Evolutionary conservation across 2,797 vertebrate genomes (phyloP).

Genomic region (Acrocephalus scirpaceus): DNA sequence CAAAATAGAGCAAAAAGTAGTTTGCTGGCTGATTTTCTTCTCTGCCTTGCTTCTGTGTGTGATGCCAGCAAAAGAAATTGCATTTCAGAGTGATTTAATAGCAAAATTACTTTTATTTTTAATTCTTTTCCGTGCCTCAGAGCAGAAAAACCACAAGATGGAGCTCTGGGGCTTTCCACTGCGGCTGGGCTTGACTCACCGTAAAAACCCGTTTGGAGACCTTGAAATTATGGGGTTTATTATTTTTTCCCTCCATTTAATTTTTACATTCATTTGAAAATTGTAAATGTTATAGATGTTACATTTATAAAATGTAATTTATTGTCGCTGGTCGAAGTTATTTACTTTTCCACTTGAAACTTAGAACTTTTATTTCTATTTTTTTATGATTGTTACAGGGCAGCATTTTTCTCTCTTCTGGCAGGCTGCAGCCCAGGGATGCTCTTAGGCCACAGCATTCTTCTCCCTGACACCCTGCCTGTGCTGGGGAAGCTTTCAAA

Average conservation of each 20-base stretch:
- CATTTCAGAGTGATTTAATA: not conserved
- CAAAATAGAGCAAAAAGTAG: not conserved
- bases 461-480: not conserved
- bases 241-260: slow-evolving; percentile 41
- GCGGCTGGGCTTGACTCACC: fast-evolving
- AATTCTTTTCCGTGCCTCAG: not conserved
- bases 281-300: not conserved
- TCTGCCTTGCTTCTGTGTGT: not conserved
- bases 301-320: not conserved
- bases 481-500: not conserved
- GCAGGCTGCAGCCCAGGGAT: not conserved
- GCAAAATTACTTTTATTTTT: not conserved
- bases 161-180: slow-evolving; percentile 70
- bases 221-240: slow-evolving; percentile 23
- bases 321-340: not conserved
- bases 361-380: not conserved
- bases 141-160: slow-evolving; percentile 70
- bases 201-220: not conserved
- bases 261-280: slow-evolving; percentile 10
- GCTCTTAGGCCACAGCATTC: not conserved
- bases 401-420: not conserved
- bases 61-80: slow-evolving; percentile 16
- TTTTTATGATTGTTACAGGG: not conserved
- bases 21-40: not conserved
- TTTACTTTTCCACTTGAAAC: slow-evolving; percentile 12